These are phyloP conservation scores for Lycaena phlaeas DNA, from an alignment of 2,888 invertebrate species.

Conservation along the genomic window DNA sequence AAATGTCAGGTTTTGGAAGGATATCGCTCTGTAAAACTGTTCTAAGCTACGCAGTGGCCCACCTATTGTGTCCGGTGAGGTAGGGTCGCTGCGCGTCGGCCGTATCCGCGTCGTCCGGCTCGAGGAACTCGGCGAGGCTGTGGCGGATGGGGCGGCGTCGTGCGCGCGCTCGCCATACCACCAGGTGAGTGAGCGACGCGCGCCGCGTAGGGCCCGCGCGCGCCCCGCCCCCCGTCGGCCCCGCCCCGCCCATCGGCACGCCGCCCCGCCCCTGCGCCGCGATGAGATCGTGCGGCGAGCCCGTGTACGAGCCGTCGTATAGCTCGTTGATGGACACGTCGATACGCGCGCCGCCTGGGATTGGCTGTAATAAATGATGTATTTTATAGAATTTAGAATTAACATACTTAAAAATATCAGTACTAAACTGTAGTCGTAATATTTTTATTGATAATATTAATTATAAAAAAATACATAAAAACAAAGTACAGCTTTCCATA, in stretches of 20 bases:
- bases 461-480: no score
- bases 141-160: conserved; percentile 80
- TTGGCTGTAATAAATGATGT: conserved; percentile 78
- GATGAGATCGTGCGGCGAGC: conserved; percentile 91
- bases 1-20: no score
- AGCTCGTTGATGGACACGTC: conserved; percentile 96
- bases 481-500: no score
- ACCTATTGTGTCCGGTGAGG: conserved; percentile 91
- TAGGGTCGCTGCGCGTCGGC: conserved; percentile 88
- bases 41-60: no score
- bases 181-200: conserved; percentile 78
- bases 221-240: conserved; percentile 44
- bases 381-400: no score
- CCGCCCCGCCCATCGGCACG: conserved; percentile 49
- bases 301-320: conserved; percentile 96
- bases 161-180: conserved; percentile 75
- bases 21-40: no score
- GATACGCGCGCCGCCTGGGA: conserved; percentile 86
- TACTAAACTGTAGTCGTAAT: no score
- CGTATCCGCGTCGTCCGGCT: conserved; percentile 85
- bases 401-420: no score
- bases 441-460: no score
- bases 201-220: conserved; percentile 87
- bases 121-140: conserved; percentile 90
- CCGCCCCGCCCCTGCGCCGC: conserved; percentile 81